Evolutionary conservation across 2,113 vertebrate genomes (phyloP).

Genomic region (Leptocoma aspasia): DNA sequence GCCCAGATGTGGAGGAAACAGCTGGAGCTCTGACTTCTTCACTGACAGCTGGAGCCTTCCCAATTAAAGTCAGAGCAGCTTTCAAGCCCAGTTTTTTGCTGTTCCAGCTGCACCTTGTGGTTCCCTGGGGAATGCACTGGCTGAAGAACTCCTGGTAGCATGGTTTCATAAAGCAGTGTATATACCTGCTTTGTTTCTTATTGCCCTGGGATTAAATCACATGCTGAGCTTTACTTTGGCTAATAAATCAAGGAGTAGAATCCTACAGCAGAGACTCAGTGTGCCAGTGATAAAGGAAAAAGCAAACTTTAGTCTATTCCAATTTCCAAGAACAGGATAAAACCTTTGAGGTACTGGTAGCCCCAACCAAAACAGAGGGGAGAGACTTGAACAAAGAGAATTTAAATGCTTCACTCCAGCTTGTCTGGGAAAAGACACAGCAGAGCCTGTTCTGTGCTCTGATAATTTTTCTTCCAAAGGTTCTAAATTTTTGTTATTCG

Average conservation of each 20-base stretch:
- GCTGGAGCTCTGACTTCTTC: constrained; percentile 15
- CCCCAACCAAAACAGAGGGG: background rate
- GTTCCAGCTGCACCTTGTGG: background rate
- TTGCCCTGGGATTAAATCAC: background rate
- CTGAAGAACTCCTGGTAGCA: background rate
- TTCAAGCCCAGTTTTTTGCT: background rate
- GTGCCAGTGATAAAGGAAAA: background rate
- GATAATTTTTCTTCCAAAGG: background rate
- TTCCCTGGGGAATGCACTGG: background rate
- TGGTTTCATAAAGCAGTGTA: background rate
- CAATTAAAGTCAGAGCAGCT: background rate
- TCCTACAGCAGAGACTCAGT: background rate
- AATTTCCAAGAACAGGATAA: background rate
- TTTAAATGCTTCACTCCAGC: background rate
- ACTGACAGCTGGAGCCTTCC: constrained; percentile 17
- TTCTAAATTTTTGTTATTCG: background rate
- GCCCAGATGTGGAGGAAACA: constrained; percentile 40
- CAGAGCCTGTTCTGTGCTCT: background rate
- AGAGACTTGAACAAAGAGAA: background rate
- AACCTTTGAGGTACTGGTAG: background rate
- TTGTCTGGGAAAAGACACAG: background rate
- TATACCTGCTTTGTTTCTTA: background rate
- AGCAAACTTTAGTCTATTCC: background rate
- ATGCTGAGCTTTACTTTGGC: background rate
- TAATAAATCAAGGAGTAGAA: background rate